These are phyloP conservation scores for Petrosia ficiformis DNA, from an alignment of 37 sponge, comb jelly and placozoan genomes.

Conservation along the genomic window DNA sequence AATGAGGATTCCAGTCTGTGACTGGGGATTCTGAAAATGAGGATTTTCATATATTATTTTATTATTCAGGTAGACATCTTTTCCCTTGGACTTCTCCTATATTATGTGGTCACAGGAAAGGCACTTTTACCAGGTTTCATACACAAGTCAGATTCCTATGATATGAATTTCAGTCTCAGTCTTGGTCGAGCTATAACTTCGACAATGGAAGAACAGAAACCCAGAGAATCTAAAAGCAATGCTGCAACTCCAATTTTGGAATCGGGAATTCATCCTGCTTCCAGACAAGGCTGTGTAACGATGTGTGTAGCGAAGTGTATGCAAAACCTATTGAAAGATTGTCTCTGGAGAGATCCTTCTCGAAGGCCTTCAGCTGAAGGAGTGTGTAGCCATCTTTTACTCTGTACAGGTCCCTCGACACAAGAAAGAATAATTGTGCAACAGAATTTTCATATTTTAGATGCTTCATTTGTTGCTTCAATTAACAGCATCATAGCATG, in stretches of 20 bases:
- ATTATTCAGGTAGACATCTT: slow-evolving; percentile 62
- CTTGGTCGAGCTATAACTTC: background rate
- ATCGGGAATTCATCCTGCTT: slow-evolving; percentile 26
- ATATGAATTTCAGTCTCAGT: background rate
- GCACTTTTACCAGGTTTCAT: slow-evolving; percentile 19
- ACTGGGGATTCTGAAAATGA: background rate
- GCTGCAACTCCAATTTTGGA: background rate
- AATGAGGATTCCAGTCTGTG: too few relatives aligned
- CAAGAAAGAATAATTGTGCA: slow-evolving; percentile 38
- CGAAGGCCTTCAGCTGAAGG: slow-evolving; percentile 58
- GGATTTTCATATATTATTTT: background rate
- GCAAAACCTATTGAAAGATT: slow-evolving; percentile 40
- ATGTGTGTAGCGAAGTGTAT: slow-evolving; percentile 50
- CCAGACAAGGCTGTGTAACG: slow-evolving; percentile 15
- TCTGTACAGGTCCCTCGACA: slow-evolving; percentile 39
- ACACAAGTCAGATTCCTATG: background rate
- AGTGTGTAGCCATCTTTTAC: slow-evolving; percentile 29
- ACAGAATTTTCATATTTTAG: background rate
- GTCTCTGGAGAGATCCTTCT: slow-evolving; percentile 7
- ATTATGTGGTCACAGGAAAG: slow-evolving; percentile 52
- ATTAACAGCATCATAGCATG: slow-evolving; percentile 1
- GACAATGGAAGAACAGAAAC: background rate
- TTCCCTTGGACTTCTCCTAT: slow-evolving; percentile 56
- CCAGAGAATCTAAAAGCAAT: background rate
- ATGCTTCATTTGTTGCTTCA: background rate